Conservation (phyloP, 2,797 vertebrate species). For the Alca torda region DNA sequence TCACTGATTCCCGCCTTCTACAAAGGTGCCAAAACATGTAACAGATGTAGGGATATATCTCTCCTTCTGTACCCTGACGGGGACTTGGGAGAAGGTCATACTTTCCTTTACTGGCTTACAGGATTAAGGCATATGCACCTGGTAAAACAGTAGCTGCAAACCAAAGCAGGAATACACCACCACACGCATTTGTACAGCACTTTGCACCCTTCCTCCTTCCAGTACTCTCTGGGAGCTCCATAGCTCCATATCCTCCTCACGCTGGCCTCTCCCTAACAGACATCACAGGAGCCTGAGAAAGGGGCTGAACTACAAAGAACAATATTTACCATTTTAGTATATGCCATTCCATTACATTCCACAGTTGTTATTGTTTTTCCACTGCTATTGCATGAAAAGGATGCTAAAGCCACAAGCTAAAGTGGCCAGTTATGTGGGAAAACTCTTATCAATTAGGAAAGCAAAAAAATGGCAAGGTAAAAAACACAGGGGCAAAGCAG, state of each 20-base stretch:
- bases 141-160: neutral
- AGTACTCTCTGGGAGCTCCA: neutral
- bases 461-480: neutral
- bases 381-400: constrained; percentile 6
- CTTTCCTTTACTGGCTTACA: neutral
- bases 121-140: neutral
- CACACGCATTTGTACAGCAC: neutral
- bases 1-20: neutral
- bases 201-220: neutral
- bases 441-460: constrained; percentile 25
- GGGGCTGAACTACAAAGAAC: constrained; percentile 10
- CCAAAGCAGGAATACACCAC: neutral
- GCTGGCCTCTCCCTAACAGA: neutral
- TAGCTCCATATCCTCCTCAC: neutral
- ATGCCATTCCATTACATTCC: constrained; percentile 34
- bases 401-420: constrained; percentile 51
- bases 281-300: neutral
- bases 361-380: constrained; percentile 40
- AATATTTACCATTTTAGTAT: constrained; percentile 49
- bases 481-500: constrained; percentile 2
- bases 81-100: neutral
- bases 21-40: neutral
- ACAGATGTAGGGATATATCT: neutral
- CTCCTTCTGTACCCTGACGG: neutral
- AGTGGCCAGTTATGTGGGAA: neutral